A percentile compares a stretch with the other conserved stretches of the same genome.
Conservation (phyloP, 1,140 invertebrate genomes). For the Habropoda laboriosa region DNA sequence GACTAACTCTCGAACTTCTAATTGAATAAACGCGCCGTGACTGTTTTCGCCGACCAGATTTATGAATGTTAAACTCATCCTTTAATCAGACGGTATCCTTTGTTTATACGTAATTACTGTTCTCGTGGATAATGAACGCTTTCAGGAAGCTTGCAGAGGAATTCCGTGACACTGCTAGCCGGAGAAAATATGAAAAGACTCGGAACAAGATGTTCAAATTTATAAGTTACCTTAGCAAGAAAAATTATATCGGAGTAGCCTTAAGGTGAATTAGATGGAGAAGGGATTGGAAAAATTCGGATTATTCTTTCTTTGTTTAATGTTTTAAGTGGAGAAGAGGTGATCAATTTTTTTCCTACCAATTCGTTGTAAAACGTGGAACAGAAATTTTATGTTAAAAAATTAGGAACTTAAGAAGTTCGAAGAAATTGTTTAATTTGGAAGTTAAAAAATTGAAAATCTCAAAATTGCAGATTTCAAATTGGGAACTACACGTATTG, state of each 20-base stretch:
- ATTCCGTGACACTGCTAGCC: background rate
- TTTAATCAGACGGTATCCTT: background rate
- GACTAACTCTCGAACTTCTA: background rate
- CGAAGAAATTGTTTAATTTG: no score
- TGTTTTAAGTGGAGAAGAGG: no score
- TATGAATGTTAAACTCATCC: constrained; percentile 5
- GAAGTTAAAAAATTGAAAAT: no score
- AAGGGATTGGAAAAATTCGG: no score
- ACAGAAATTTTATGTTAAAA: no score
- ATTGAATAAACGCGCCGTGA: background rate
- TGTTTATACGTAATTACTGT: constrained; percentile 16
- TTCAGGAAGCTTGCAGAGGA: background rate
- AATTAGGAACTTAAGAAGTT: no score
- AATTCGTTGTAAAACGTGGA: no score
- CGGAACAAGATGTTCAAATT: background rate
- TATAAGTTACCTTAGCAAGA: background rate
- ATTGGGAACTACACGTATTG: no score
- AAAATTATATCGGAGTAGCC: background rate
- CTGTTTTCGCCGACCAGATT: background rate
- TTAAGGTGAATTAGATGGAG: no score
- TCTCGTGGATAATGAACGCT: constrained; percentile 9
- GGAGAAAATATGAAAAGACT: background rate
- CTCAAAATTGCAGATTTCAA: no score
- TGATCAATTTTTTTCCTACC: no score
- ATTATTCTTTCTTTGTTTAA: no score